Base-by-base conservation (phyloP, 2,113 vertebrate genomes). In the Crotalus viridis region DNA sequence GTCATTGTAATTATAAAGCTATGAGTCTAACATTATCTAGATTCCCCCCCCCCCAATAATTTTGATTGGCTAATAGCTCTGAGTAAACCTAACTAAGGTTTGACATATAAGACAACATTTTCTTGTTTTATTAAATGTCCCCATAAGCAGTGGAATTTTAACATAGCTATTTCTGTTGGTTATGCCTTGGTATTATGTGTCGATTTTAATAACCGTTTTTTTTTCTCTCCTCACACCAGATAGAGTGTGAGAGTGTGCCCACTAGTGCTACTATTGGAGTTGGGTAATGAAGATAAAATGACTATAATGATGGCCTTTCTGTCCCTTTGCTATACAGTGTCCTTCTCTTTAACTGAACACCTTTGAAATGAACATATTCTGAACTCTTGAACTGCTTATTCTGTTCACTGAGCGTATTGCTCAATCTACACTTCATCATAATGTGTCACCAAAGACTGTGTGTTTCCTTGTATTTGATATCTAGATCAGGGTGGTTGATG, bases 321-420 rank as follows among this genome's bases (percentile, higher is more conserved):
- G 10, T 97, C 97, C 97, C 97, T 98, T 98, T 98, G 97, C 97
- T 97, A 10, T 69, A 93, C 96, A 94, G 89, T 95, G 97, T 96
- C 97, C 96, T 97, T 96, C 97, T 96, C 96, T 97, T 97, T 97
- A 97, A 96, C 97, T 90, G 97, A 97, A 95, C 97, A 97, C 97
- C 97, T 97, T 97, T 96, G 96, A 94, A 95, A 95, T 90, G 90
- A 97, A 94, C 97, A 90, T n/a, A 95, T 92, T 96, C 96, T 97
- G 97, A 98, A 98, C 97, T 98, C 98, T 97, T 98, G 98, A 98
- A 98, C 97, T 90, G 94, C 94, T 96, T 96, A 94, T 96, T 97
- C 97, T 95, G 94, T 96, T 96, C 97, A 56, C 96, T 21, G 91
- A 91, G 96, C 96, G 96, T 95, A 96, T 95, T 95, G 97, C 97